Evolutionary conservation across 2,113 vertebrate species (phyloP).

Genomic region (Microcebus murinus): DNA sequence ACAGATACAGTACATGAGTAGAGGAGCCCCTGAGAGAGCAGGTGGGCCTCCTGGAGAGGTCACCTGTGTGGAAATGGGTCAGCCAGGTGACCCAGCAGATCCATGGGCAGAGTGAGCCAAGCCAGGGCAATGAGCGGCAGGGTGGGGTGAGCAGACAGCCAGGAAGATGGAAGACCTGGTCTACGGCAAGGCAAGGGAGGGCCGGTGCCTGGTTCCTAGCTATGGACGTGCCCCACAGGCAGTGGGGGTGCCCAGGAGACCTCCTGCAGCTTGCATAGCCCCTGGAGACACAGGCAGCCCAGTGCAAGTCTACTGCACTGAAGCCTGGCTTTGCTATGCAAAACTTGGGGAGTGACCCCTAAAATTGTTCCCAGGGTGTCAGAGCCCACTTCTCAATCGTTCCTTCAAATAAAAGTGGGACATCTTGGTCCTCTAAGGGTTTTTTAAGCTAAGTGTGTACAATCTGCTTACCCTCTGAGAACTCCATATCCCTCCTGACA

Average conservation of each 20-base stretch:
- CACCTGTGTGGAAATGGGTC: not conserved
- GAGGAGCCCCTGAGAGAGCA: not conserved
- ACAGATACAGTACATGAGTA: accelerated
- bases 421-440: not conserved
- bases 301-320: too few relatives aligned
- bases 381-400: not conserved
- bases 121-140: not conserved
- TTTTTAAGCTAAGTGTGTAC: not conserved
- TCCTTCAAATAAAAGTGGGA: not conserved
- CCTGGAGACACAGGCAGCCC: not conserved
- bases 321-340: not conserved
- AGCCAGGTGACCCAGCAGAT: not conserved
- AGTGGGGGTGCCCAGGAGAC: accelerated
- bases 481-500: too few relatives aligned
- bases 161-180: not conserved
- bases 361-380: not conserved
- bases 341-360: not conserved
- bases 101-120: not conserved
- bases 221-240: not conserved
- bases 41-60: not conserved
- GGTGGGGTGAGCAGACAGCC: not conserved
- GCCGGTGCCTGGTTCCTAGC: accelerated
- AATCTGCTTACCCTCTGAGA: not conserved
- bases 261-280: not conserved
- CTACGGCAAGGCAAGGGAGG: not conserved